A percentile compares a stretch with the other conserved stretches of the same genome.
Conservation (phyloP, 2,888 invertebrate species). For the Nephrocerus scutellatus region DNA sequence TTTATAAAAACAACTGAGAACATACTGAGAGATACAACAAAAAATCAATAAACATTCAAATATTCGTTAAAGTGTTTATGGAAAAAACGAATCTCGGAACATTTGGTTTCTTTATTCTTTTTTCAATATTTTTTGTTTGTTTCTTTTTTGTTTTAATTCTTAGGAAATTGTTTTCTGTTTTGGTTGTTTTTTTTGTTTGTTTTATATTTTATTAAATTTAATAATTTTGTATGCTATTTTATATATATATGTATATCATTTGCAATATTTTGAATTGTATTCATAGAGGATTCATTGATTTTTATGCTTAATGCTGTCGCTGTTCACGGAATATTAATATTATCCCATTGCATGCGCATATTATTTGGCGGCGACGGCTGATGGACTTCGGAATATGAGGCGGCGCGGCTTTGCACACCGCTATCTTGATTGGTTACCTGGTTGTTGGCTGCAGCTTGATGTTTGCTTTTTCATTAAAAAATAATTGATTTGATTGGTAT, state of each 20-base stretch:
- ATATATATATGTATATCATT: conserved; percentile 19
- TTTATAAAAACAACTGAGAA: no score
- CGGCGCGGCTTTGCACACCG: conserved; percentile 20
- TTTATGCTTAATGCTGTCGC: no score
- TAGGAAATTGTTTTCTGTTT: conserved; percentile 17
- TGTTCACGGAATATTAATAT: no score
- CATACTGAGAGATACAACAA: conserved; percentile 1
- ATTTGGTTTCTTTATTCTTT: conserved; percentile 9
- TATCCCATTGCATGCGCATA: no score
- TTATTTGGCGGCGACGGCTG: no score
- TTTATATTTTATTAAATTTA: conserved; percentile 5
- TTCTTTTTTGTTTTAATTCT: conserved; percentile 16
- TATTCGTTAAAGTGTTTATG: no score
- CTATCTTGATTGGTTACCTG: conserved; percentile 17
- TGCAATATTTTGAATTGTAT: no score
- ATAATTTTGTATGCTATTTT: no score
- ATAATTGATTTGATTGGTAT: conserved; percentile 3
- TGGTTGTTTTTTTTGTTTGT: conserved; percentile 19
- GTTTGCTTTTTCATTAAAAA: conserved; percentile 8
- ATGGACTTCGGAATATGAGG: no score
- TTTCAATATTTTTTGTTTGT: no score
- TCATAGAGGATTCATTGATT: no score
- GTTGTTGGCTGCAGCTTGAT: conserved; percentile 10
- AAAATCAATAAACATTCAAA: no score
- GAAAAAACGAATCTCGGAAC: conserved; percentile 4